Base-by-base conservation (phyloP, 2,113 vertebrate species). In the Nyctibius bracteatus region DNA sequence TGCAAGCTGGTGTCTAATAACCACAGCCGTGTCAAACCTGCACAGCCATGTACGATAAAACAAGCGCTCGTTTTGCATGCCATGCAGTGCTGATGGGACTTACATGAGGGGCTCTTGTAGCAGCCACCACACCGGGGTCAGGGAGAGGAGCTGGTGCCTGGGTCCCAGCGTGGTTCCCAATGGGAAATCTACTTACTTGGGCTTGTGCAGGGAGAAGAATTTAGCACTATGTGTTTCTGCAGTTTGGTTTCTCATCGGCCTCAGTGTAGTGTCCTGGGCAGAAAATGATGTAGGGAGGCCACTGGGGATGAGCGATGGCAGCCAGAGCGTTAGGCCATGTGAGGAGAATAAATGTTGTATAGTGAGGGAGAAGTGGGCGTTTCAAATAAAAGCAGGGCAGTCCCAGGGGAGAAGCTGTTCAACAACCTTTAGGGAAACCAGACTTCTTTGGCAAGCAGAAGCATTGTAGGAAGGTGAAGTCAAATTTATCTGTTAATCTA, bases 301-400 rank as follows among this genome's bases (percentile, higher is more conserved):
- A 2, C 61, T 43, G 78, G 68, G 78, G 55, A 39, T 0, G 1
- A 55, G 39, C 4, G 31, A 19, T 43, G 62, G 49, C 71, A 90
- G 30, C 49, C 55, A 23, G 67, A 3, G 0, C 15, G 22, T 23
- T 2, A 9, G 19, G 44, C 41, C 39, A 47, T 0, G 0, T 0
- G 1, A 66, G 30, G 47, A 35, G 62, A 57, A 85, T 62, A 31
- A 68, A 25, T 41, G 51, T 52, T 13, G 8, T 15, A 4, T 39
- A 57, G 63, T 67, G 30, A 61, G 46, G 37, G 61, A 88, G 74
- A 68, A 89, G 73, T 20, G 37, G 27, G 46, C 37, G 21, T 62
- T 78, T 77, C 3, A 6, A 58, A 31, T 27, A 24, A 78, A 81
- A 86, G 12, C 3, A 79, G 41, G 2, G 5, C n/a, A 62, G 10